Conservation (phyloP, 2,888 invertebrate species). For the Tetanocera ferruginea region DNA sequence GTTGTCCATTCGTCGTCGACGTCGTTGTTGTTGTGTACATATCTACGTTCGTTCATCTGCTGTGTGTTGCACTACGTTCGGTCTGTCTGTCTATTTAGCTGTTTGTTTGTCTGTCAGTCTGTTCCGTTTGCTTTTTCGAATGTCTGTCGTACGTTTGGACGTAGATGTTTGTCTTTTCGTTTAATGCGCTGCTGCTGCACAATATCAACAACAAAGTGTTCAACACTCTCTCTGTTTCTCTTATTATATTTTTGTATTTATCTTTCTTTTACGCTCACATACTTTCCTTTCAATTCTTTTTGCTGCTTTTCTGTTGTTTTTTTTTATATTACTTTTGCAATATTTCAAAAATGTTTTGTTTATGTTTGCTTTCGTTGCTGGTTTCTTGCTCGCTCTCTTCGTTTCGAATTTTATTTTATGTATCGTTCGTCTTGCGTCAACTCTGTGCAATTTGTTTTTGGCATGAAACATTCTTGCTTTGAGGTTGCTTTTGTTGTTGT, state of each 20-base stretch:
- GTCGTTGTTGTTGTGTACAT: neutral
- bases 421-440: neutral
- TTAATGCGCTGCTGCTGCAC: neutral
- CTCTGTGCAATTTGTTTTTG: constrained; percentile 12
- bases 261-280: neutral
- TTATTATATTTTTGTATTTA: neutral
- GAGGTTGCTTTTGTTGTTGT: constrained; percentile 5
- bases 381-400: neutral
- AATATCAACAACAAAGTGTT: neutral
- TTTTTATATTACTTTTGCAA: neutral
- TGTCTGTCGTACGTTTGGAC: neutral
- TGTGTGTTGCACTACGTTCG: neutral
- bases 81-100: neutral
- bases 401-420: neutral
- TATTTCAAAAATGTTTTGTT: constrained; percentile 22
- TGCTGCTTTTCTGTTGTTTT: neutral
- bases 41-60: neutral
- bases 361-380: neutral
- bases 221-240: neutral
- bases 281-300: neutral
- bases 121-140: neutral
- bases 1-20: neutral
- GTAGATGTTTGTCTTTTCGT: neutral
- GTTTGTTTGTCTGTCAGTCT: neutral
- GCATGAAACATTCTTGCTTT: constrained; percentile 12